These are phyloP conservation scores for Osedax fenrisi DNA, from an alignment of 2,888 invertebrate species.

Conservation along the genomic window DNA sequence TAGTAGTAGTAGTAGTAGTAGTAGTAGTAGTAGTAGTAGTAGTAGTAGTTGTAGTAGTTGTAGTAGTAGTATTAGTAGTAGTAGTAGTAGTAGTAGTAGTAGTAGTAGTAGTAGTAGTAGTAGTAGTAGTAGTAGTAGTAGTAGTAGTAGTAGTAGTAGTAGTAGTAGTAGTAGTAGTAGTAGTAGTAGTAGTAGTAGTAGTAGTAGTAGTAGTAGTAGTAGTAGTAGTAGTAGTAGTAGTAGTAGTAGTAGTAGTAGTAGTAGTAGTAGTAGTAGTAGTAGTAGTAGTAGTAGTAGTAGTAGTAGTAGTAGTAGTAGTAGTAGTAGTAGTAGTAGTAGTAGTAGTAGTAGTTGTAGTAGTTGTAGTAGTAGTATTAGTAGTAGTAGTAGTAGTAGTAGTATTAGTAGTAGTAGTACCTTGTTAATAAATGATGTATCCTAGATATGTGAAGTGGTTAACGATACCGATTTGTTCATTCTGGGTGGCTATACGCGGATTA, in stretches of 20 bases:
- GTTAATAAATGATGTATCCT: too few species aligned
- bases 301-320: slow-evolving; percentile 34
- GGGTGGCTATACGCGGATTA: too few species aligned
- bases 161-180: slow-evolving; percentile 33
- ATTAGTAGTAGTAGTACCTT: too few species aligned
- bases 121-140: slow-evolving; percentile 35
- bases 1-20: slow-evolving; percentile 33
- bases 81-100: slow-evolving; percentile 33
- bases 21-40: slow-evolving; percentile 35
- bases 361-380: too few species aligned
- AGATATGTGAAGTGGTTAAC: too few species aligned
- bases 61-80: too few species aligned
- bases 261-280: slow-evolving; percentile 26
- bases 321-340: slow-evolving; percentile 34
- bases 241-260: slow-evolving; percentile 19
- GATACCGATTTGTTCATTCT: too few species aligned
- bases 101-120: slow-evolving; percentile 27
- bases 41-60: slow-evolving; percentile 33
- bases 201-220: slow-evolving; percentile 34
- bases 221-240: slow-evolving; percentile 32
- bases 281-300: slow-evolving; percentile 33
- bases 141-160: slow-evolving; percentile 35
- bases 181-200: slow-evolving; percentile 35
- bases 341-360: slow-evolving; percentile 33
- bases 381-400: too few species aligned